Conservation (phyloP, 2,888 invertebrate genomes). For the Caenorhabditis sulstoni region DNA sequence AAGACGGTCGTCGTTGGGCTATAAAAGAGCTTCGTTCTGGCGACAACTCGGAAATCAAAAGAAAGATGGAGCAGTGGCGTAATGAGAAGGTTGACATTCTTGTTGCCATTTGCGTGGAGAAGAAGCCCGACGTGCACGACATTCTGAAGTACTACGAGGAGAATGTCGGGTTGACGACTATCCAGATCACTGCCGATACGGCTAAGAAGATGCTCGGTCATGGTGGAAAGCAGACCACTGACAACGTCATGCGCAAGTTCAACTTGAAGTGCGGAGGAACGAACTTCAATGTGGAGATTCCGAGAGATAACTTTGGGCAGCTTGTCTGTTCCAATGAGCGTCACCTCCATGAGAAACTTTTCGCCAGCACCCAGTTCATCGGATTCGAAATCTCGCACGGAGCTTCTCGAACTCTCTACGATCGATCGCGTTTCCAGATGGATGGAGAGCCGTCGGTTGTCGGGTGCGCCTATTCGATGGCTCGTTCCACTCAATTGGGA, state of each 20-base stretch:
- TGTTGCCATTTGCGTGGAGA: constrained; percentile 25
- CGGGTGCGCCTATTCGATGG: constrained; percentile 53
- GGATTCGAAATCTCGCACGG: constrained; percentile 65
- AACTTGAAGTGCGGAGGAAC: constrained; percentile 64
- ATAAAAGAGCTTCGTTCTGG: constrained; percentile 12
- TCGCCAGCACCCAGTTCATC: constrained; percentile 53
- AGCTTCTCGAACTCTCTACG: constrained; percentile 51
- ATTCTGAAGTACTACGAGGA: constrained; percentile 54
- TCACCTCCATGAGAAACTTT: constrained; percentile 5
- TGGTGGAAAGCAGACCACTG: constrained; percentile 48
- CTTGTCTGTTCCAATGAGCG: constrained; percentile 17
- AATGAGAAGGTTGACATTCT: constrained; percentile 7
- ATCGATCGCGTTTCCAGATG: constrained; percentile 37
- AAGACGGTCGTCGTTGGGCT: constrained; percentile 6
- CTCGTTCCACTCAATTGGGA: constrained; percentile 31
- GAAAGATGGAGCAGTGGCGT: constrained; percentile 23
- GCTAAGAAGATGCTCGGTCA: constrained; percentile 22
- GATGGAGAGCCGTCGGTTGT: constrained; percentile 64
- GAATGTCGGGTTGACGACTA: constrained; percentile 45
- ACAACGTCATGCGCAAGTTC: constrained; percentile 64
- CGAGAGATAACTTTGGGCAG: background rate
- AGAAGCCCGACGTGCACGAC: constrained; percentile 53
- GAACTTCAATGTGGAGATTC: constrained; percentile 49
- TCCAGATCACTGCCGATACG: constrained; percentile 34
- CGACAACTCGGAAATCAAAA: constrained; percentile 8